phyloP scores from a whole-genome alignment of 2,888 invertebrate genomes.

The Drosophila histrio region DNA sequence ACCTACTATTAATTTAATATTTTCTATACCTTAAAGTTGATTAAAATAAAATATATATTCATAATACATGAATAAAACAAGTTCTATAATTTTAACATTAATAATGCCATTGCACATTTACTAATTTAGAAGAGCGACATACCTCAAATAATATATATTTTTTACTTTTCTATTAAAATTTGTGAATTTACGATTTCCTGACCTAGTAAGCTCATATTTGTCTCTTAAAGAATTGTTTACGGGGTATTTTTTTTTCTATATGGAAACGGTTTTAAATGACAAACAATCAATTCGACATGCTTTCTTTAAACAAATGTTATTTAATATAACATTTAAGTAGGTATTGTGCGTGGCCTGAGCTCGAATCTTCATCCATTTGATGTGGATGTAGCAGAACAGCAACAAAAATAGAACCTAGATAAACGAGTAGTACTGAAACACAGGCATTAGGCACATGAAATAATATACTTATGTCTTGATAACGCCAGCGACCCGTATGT shows the following conservation, averaged over 20 bases:
- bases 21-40: too few species aligned
- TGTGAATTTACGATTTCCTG: not conserved
- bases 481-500: slow-evolving; percentile 57
- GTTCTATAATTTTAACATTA: too few species aligned
- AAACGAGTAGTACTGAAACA: slow-evolving; percentile 31
- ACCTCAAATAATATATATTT: not conserved
- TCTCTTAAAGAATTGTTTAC: slow-evolving; percentile 13
- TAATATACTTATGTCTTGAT: slow-evolving; percentile 48
- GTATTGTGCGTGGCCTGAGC: not conserved
- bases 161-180: not conserved
- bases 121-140: too few species aligned
- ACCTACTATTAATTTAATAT: too few species aligned
- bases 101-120: too few species aligned
- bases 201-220: slow-evolving; percentile 8
- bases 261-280: slow-evolving; percentile 6
- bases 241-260: not conserved
- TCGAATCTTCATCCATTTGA: not conserved
- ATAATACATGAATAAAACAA: too few species aligned
- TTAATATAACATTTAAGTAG: slow-evolving; percentile 3
- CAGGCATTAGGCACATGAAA: slow-evolving; percentile 29
- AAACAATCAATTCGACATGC: slow-evolving; percentile 6
- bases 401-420: slow-evolving; percentile 49
- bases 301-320: slow-evolving; percentile 25
- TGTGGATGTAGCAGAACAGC: slow-evolving; percentile 1
- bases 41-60: too few species aligned